Evolutionary conservation across 2,797 vertebrate genomes (phyloP), one percentile per base, ranked within the genome.

Genomic region (Malacoctenus gilli): DNA sequence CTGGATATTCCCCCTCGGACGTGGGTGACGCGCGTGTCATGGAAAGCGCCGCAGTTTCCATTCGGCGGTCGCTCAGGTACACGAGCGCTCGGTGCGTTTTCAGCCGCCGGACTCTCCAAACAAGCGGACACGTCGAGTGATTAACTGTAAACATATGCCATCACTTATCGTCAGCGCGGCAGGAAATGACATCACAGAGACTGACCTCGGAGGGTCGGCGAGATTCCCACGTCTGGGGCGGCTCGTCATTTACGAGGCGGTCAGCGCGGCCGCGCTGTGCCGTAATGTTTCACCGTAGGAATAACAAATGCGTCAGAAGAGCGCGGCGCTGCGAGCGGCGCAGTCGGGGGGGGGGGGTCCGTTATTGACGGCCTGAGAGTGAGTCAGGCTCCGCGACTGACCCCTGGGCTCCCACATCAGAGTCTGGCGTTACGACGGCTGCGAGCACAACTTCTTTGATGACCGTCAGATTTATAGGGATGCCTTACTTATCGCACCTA

Each of bases 381-480:
- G 86, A 86, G 77, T 82, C 84, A 85, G 80, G 52, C 52, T 70
- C 58, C 4, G 41, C 2, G 36, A 60, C 57, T 82, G 81, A 84
- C 79, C 84, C 66, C 68, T 51, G 65, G 54, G 52, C 58, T 71
- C 69, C 71, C 59, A 67, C 73, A 87, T 79, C 80, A 74, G 61
- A 67, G 77, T 66, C 77, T 74, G 80, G 14, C 49, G 62, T 70
- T 64, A 41, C 56, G 54, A 64, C 61, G 81, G 68, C 82, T 80
- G 63, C 57, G 63, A 72, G 50, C 48, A 68, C 54, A 84, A 84
- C 77, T 77, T 85, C 83, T 87, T 88, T 87, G 85, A 88, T 87
- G 84, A 78, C 56, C 39, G 0, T 15, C 41, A 77, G 86, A 89
- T 89, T 90, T 89, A 88, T 80, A 61, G 68, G 34, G 60, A 68